phyloP scores from a whole-genome alignment of 1,140 invertebrate genomes.

The Drosophila pseudoobscura region DNA sequence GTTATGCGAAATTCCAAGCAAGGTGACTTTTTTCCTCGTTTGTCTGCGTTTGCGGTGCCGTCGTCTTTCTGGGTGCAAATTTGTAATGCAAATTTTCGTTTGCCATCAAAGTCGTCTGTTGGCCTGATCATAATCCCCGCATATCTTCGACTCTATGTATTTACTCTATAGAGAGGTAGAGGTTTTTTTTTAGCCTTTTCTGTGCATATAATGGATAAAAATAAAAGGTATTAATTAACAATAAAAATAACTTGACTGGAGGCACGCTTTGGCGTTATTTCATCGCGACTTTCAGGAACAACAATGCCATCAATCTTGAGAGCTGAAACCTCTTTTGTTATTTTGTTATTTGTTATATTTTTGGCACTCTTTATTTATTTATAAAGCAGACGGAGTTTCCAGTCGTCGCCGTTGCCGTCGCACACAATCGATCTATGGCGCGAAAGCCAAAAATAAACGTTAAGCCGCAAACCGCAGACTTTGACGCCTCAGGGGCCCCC shows the following conservation, averaged over 20 bases:
- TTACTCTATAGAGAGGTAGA: slow-evolving; percentile 3
- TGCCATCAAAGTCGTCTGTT: slow-evolving; percentile 2
- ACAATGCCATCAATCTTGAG: slow-evolving; percentile 64
- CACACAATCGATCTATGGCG: slow-evolving; percentile 55
- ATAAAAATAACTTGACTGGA: slow-evolving; percentile 75
- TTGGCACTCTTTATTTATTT: slow-evolving; percentile 73
- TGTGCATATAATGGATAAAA: slow-evolving; percentile 49
- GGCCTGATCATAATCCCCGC: slow-evolving; percentile 41
- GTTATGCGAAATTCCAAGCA: slow-evolving; percentile 72
- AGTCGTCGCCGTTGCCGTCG: slow-evolving; percentile 26
- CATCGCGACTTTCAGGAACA: slow-evolving; percentile 44
- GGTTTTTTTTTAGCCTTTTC: slow-evolving; percentile 43
- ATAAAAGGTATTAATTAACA: slow-evolving; percentile 79
- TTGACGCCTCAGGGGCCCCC: slow-evolving; percentile 44
- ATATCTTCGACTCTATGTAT: slow-evolving; percentile 8
- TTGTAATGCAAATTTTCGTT: slow-evolving; percentile 75
- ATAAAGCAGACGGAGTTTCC: slow-evolving; percentile 48
- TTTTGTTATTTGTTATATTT: slow-evolving; percentile 68
- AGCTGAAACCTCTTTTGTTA: slow-evolving; percentile 52
- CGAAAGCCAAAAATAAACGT: slow-evolving; percentile 69
- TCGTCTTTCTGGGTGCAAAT: slow-evolving; percentile 72
- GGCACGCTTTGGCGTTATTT: slow-evolving; percentile 79
- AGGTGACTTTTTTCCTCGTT: slow-evolving; percentile 67
- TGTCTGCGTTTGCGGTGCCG: slow-evolving; percentile 2
- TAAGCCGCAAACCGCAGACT: slow-evolving; percentile 38